Base-by-base conservation (phyloP, 1,140 invertebrate genomes). In the Sarcophaga bullata region DNA sequence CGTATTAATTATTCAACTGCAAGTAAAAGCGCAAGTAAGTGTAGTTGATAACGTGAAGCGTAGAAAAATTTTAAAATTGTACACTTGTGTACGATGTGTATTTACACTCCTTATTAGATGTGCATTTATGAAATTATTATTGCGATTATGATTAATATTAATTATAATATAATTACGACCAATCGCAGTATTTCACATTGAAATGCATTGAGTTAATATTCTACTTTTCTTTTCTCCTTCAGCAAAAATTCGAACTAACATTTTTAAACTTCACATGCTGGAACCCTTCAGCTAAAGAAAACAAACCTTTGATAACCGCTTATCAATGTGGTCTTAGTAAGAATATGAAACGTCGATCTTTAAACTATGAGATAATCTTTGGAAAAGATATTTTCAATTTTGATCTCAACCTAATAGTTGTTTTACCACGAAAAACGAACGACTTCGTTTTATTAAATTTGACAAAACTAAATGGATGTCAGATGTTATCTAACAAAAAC, bases 401-500 rank as follows among this genome's bases (percentile, higher is more conserved):
- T 48, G 81, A 82, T 68, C 73, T 87, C 13, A 86, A 87, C 78
- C 83, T 87, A 81, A 17, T 73, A 1, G 80, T 84, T 62, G 84
- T 85, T 17, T 73, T 85, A 54, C 84, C 84, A 8, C 37, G 82
- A n/a, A 68, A 15, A 13, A 0, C 48, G 6, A 83, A 75, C 9
- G 84, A 85, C 17, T 85, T 86, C 10, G 84, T 82, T 8, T 47
- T 84, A 3, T 84, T 84, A 11, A 86, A 86, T 81, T 81, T 85
- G 11, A 83, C 84, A 6, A 81, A 82, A 48, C 83, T 86, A 68
- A 84, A 87, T 82, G 86, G 84, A 0, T 86, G 84, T 73, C 81
- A 82, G 19, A 47, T 86, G 82, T 82, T 86, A 5, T 84, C 83
- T 15, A 86, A 86, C 17, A 84, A 84, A 62, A 86, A 86, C 46